Evolutionary conservation across 2,113 vertebrate species (phyloP).

Genomic region (Tychaedon coryphoeus): DNA sequence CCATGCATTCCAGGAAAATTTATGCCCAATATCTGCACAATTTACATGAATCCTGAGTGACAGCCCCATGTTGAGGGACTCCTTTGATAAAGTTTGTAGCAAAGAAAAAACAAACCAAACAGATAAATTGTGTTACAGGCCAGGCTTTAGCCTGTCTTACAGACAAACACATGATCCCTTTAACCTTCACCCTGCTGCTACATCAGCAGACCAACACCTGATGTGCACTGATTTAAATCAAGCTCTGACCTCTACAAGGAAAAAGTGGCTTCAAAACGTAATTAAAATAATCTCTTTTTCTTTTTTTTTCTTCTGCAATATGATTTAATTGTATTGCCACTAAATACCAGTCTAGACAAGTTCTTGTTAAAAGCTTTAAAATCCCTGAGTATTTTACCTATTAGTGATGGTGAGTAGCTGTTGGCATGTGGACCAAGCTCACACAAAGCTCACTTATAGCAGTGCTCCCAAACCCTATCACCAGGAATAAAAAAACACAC

Average conservation of each 20-base stretch:
- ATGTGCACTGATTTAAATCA: not conserved
- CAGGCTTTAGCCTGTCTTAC: not conserved
- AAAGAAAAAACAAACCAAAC: not conserved
- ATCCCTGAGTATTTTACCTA: not conserved
- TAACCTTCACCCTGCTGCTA: not conserved
- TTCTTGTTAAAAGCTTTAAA: constrained; percentile 58
- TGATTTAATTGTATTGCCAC: constrained; percentile 46
- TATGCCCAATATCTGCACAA: not conserved
- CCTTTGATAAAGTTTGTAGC: not conserved
- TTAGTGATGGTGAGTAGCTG: constrained; percentile 23
- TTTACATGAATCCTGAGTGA: not conserved
- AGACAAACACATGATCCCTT: not conserved
- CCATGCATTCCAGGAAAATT: not conserved
- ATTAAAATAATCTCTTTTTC: constrained; percentile 48
- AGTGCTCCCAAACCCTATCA: not conserved
- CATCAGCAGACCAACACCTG: not conserved
- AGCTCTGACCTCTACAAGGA: not conserved
- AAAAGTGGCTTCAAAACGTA: constrained; percentile 35
- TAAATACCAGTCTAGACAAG: constrained; percentile 72
- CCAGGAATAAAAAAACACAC: not conserved
- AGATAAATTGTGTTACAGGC: not conserved
- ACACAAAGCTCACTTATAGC: constrained; percentile 16
- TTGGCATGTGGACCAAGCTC: constrained; percentile 1
- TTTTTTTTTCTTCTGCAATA: not conserved
- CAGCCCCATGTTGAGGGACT: not conserved